Evolutionary conservation across 2,888 invertebrate species (phyloP), one percentile per base, ranked within the genome.

Genomic region (Anthrax anthrax): DNA sequence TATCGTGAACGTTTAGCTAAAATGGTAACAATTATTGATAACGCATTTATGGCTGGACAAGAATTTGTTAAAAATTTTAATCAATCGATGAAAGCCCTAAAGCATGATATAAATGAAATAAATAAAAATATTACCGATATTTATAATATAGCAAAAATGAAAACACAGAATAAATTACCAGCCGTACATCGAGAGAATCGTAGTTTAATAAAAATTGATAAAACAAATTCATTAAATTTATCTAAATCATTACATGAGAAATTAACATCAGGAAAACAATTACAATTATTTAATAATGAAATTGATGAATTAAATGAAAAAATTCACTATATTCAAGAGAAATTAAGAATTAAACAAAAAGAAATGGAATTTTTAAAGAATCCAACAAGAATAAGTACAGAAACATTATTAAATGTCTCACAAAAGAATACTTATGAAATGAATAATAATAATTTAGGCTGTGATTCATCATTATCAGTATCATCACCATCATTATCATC

Each of bases 1-100:
- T 92, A 85, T 65, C 75, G 82, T 57, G 81, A 89, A 56, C 84
- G 86, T 58, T 74, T 95, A 3, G 80, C 82, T n/a, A 86, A 89
- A 71, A 81, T 88, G 79, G 82, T 92, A 36, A 83, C 82, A 50
- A 80, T 84, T 50, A 74, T 86, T 36, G 84, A 85, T 64, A 79
- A 82, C 57, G 79, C 78, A 0, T 78, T 78, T 60, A 65, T 77
- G 44, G 84, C 84, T 1, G 85, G 84, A 3, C 78, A 81, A 63
- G 78, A 80, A 57, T 85, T 85, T 63, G 81, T 81, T 3, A 76
- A 75, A 54, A 76, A 76, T 51, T 84, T 77, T 60, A 69, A 65
- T 69, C 73, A 57, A 61, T 72, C 73, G 14, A 58, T 74, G 48
- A 60, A 65, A 46, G 65, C 70, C 52, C 56, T 73, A 1, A 60